Evolutionary conservation across 1,140 invertebrate genomes (phyloP).

Genomic region (Monochamus saltuarius): DNA sequence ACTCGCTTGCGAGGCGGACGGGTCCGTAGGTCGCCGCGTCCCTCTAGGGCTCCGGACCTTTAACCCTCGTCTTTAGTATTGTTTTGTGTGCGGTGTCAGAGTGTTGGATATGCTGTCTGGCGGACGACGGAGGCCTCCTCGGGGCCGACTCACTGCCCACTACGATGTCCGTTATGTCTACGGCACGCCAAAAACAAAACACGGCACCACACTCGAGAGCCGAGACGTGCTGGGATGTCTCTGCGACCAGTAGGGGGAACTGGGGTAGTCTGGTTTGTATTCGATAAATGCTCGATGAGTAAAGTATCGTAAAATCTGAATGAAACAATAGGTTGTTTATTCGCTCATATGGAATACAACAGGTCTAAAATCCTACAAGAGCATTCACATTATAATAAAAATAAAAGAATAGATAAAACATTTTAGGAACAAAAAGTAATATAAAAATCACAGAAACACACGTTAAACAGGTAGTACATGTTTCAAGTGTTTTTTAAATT

Average conservation of each 20-base stretch:
- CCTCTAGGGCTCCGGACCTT: conserved; percentile 8
- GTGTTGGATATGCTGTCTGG: conserved; percentile 19
- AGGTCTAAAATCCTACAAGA: too few relatives aligned
- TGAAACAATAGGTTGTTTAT: too few relatives aligned
- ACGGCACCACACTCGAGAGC: background rate
- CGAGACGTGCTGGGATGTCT: conserved; percentile 3
- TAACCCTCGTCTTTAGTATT: conserved; percentile 17
- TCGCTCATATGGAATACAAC: too few relatives aligned
- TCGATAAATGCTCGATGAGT: too few relatives aligned
- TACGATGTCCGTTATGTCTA: conserved; percentile 14
- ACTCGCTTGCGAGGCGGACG: background rate
- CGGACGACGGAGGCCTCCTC: conserved; percentile 15
- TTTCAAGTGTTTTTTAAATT: too few relatives aligned
- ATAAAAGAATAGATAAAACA: too few relatives aligned
- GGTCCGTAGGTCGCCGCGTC: background rate
- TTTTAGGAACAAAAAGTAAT: too few relatives aligned
- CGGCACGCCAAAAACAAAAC: conserved; percentile 21
- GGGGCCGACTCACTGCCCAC: conserved; percentile 15
- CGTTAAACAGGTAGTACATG: too few relatives aligned
- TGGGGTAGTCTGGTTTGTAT: background rate
- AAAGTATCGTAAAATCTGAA: too few relatives aligned
- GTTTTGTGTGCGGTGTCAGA: conserved; percentile 16
- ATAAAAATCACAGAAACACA: too few relatives aligned
- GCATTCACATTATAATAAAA: too few relatives aligned
- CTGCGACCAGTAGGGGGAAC: background rate